Percentiles rank a stretch among this genome's conserved stretches.
Conservation (phyloP, 2,113 vertebrate species). For the Pundamilia nyererei region DNA sequence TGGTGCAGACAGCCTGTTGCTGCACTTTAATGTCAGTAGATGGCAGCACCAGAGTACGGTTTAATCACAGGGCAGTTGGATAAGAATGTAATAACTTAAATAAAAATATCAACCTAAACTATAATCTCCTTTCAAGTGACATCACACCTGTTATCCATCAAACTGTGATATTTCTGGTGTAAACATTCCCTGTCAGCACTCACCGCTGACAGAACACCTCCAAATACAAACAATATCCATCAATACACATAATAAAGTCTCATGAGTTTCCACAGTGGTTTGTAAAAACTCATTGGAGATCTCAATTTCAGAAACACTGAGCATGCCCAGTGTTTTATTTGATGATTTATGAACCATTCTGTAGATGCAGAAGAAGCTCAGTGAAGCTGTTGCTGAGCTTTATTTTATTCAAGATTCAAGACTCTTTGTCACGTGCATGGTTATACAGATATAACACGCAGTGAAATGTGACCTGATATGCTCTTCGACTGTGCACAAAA, state of each 20-base stretch:
- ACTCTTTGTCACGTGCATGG: not conserved
- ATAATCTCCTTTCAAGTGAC: not conserved
- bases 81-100: not conserved
- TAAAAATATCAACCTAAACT: not conserved
- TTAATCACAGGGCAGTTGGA: accelerated
- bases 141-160: not conserved
- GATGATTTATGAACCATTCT: not conserved
- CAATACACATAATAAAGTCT: not conserved
- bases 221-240: not conserved
- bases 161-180: accelerated
- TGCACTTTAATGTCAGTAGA: not conserved
- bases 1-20: not conserved
- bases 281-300: not conserved
- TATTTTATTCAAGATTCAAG: not conserved
- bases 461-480: not conserved
- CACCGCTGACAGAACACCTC: not conserved
- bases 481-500: not conserved
- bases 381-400: not conserved
- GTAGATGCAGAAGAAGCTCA: accelerated
- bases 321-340: not conserved
- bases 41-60: not conserved
- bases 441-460: not conserved
- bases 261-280: not conserved
- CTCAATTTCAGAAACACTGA: not conserved
- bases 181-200: not conserved